These are phyloP conservation scores for Alces alces DNA, from an alignment of 2,113 vertebrate species.

Conservation along the genomic window DNA sequence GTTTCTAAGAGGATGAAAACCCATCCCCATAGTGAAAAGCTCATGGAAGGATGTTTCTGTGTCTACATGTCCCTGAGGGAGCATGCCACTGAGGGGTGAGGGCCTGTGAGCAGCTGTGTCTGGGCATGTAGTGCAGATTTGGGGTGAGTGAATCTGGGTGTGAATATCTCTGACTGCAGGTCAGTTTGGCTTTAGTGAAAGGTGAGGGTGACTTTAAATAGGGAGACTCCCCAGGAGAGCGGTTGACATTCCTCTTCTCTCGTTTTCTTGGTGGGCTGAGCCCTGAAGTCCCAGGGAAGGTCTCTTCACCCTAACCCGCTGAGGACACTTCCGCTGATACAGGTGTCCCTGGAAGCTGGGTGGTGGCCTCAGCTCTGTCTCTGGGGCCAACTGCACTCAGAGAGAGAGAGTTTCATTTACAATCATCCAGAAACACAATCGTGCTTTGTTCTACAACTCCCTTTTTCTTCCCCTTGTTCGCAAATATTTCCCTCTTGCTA, in stretches of 20 bases:
- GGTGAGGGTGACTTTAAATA: background rate
- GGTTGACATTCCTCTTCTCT: background rate
- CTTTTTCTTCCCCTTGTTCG: background rate
- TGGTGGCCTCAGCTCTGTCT: background rate
- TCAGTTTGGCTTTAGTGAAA: background rate
- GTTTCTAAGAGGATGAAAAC: background rate
- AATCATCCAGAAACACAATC: constrained; percentile 27
- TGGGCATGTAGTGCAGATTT: background rate
- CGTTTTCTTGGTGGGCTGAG: background rate
- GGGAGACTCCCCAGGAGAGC: background rate
- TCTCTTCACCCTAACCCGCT: background rate
- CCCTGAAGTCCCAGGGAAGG: background rate
- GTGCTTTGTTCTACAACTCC: background rate
- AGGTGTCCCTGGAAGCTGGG: background rate
- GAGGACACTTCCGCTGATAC: background rate
- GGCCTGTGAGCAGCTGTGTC: background rate
- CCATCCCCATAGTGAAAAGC: background rate
- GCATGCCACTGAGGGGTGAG: background rate
- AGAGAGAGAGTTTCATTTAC: constrained; percentile 21
- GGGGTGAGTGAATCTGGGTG: background rate
- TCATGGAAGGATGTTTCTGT: background rate
- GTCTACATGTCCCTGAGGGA: background rate
- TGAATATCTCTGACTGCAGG: background rate
- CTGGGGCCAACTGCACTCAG: background rate
- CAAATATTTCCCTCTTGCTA: background rate